phyloP scores from a whole-genome alignment of 1,140 invertebrate species.

The Ptiloglossa arizonensis region DNA sequence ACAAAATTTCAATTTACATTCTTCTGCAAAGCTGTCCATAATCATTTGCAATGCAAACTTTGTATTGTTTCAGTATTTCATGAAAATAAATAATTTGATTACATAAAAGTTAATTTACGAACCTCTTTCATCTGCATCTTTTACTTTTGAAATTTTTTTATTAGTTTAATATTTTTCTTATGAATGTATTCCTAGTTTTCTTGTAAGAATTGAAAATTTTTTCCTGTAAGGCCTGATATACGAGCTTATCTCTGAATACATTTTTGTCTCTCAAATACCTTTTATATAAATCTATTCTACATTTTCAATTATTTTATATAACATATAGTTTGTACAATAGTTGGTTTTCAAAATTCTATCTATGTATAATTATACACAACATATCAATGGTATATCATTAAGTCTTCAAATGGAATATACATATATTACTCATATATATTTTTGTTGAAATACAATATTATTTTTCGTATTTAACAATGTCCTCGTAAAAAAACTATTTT shows the following conservation, averaged over 20 bases:
- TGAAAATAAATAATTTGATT: not conserved
- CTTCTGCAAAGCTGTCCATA: not conserved
- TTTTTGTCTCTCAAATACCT: not conserved
- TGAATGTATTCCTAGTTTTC: not conserved
- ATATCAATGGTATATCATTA: conserved; percentile 34
- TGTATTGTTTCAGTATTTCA: not conserved
- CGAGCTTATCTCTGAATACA: conserved; percentile 7
- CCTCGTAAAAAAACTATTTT: conserved; percentile 25
- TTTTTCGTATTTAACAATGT: conserved; percentile 22
- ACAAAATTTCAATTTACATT: not conserved
- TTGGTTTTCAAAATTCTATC: not conserved
- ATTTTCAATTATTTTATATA: not conserved
- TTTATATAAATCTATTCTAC: not conserved
- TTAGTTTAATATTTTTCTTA: not conserved
- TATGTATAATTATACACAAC: not conserved
- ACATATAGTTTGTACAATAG: conserved; percentile 18
- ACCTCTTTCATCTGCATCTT: not conserved
- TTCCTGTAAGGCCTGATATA: not conserved
- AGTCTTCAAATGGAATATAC: conserved; percentile 31
- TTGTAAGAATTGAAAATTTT: not conserved
- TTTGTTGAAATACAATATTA: conserved; percentile 10
- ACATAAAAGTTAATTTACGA: not conserved
- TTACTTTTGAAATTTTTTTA: not conserved
- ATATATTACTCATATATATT: not conserved
- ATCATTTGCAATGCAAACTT: not conserved